A percentile compares a stretch with the other conserved stretches of the same genome.
phyloP scores from a whole-genome alignment of 1,140 invertebrate genomes.

The Bilobella aurantiaca region DNA sequence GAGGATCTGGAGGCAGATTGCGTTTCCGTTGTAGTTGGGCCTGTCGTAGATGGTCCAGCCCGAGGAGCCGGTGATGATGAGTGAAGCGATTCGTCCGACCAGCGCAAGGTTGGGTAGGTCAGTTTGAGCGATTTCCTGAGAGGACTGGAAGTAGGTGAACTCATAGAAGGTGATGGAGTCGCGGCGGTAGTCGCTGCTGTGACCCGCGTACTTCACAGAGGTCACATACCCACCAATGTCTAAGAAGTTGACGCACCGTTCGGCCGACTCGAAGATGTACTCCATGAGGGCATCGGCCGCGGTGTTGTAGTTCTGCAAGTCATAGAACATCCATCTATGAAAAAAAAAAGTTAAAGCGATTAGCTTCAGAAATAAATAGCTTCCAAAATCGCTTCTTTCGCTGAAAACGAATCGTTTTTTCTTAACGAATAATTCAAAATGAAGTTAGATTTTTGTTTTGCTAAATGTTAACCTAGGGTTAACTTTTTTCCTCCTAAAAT shows the following conservation, averaged over 20 bases:
- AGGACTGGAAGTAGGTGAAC: slow-evolving; percentile 29
- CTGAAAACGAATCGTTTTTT: neutral
- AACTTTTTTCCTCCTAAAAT: too few relatives aligned
- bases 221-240: slow-evolving; percentile 13
- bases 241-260: slow-evolving; percentile 25
- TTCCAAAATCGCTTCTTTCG: neutral
- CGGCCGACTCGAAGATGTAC: slow-evolving; percentile 23
- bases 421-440: neutral
- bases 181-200: slow-evolving; percentile 22
- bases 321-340: slow-evolving; percentile 35
- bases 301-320: slow-evolving; percentile 26
- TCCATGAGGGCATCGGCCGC: slow-evolving; percentile 14
- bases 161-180: slow-evolving; percentile 34
- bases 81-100: slow-evolving; percentile 5
- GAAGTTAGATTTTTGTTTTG: too few relatives aligned
- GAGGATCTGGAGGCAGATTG: slow-evolving; percentile 18
- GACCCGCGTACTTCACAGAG: slow-evolving; percentile 31
- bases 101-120: slow-evolving; percentile 18
- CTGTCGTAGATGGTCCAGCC: slow-evolving; percentile 30
- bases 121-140: slow-evolving; percentile 13
- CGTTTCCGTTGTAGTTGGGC: slow-evolving; percentile 19
- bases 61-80: slow-evolving; percentile 18
- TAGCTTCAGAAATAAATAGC: too few relatives aligned
- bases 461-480: too few relatives aligned
- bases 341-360: neutral